Evolutionary conservation across 2,113 vertebrate genomes (phyloP).

Genomic region (Morone chrysops): DNA sequence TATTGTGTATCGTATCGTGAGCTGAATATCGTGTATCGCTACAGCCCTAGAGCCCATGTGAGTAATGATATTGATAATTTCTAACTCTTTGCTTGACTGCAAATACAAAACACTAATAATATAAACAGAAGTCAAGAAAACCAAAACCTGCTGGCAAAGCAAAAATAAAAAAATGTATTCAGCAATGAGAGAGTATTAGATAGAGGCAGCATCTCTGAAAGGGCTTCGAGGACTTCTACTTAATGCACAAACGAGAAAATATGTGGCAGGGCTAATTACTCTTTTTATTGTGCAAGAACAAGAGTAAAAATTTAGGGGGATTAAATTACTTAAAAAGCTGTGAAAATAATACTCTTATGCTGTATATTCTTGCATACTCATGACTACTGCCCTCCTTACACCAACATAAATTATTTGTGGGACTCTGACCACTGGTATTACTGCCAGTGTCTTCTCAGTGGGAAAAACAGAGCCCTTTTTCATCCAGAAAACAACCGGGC

Average conservation of each 20-base stretch:
- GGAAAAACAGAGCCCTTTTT: conserved; percentile 9
- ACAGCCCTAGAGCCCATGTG: no score
- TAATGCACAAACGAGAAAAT: not conserved
- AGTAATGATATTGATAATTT: not conserved
- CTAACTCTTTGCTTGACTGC: not conserved
- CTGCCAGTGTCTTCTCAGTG: not conserved
- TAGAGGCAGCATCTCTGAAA: not conserved
- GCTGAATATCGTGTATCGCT: no score
- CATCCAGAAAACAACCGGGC: conserved; percentile 22
- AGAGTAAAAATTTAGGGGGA: not conserved
- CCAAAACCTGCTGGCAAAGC: not conserved
- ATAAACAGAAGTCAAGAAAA: not conserved
- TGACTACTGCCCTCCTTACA: conserved; percentile 5
- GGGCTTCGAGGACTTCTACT: not conserved
- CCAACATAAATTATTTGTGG: conserved; percentile 21
- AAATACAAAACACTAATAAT: conserved; percentile 11
- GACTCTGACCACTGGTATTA: not conserved
- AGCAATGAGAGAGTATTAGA: not conserved
- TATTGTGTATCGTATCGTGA: no score
- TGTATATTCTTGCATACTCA: conserved; percentile 9
- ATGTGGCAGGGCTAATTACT: not conserved
- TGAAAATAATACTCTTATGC: not conserved
- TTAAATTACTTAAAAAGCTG: not conserved
- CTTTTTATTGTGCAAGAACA: not conserved
- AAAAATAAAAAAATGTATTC: not conserved